Base-by-base conservation (phyloP, 2,888 invertebrate species). In the Amiota minor region DNA sequence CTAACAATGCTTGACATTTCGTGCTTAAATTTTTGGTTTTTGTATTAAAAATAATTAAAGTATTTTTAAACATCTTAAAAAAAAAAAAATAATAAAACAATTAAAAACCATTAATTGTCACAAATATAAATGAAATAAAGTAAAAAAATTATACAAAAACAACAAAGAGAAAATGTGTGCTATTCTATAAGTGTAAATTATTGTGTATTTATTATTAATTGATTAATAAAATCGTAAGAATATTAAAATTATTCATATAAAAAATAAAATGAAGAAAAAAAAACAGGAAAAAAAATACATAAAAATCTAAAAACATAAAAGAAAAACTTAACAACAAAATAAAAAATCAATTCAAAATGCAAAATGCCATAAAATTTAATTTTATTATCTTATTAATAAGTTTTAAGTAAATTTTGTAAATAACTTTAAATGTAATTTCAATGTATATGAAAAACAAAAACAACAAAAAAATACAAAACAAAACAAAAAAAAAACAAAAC, bases 361-460 rank as follows among this genome's bases (percentile, higher is more conserved):
- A 35, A 35, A 84, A 84, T 81, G 86, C 86, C 86, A 84, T 86
- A 81, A 82, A 78, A 77, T 46, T 72, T 84, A 82, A 86, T 76
- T 80, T 81, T 77, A 86, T 75, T 86, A 86, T 35, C 2, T 35
- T 35, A 86, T 78, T 80, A 78, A 83, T 76, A 67, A 74, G 74
- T n/a, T 49, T 11, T 23, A 62, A 61, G 55, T 50, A 71, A 68
- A 76, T 72, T 79, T 78, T 85, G 85, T 85, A 85, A 82, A 85
- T 85, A 85, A 79, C 78, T 80, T 82, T 83, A 83, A 85, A 78
- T 77, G 72, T 82, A 80, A 79, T 74, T 35, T 81, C 76, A 74
- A 77, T 81, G 77, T 81, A 83, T 79, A 80, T 75, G 76, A 75
- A 71, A 76, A 84, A 77, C 73, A 77, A 77, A 79, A 77, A 77